Conservation (phyloP, 2,113 vertebrate species). For the Ciconia boyciana region DNA sequence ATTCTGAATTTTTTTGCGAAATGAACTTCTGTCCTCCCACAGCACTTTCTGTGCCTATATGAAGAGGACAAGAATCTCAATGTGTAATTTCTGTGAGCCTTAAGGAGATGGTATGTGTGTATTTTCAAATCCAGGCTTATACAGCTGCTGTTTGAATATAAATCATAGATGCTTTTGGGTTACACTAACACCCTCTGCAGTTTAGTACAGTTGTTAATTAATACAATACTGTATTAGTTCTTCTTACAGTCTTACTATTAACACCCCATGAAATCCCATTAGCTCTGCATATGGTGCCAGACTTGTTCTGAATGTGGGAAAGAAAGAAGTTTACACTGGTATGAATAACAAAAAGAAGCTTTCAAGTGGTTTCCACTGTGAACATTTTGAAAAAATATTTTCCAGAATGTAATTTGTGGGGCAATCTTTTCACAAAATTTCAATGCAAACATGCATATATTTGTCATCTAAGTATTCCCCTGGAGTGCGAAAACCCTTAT, state of each 20-base stretch:
- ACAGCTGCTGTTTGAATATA: constrained; percentile 18
- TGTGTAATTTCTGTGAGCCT: background rate
- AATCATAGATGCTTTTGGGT: constrained; percentile 30
- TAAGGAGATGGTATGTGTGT: background rate
- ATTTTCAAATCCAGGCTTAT: constrained; percentile 21
- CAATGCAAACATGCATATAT: constrained; percentile 19
- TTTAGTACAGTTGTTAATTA: constrained; percentile 57
- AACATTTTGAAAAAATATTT: constrained; percentile 19
- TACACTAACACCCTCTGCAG: constrained; percentile 18
- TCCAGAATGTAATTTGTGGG: constrained; percentile 20
- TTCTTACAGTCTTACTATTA: constrained; percentile 46
- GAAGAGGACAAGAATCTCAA: background rate
- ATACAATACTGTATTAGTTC: constrained; percentile 56
- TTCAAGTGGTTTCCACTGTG: constrained; percentile 54
- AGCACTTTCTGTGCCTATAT: background rate
- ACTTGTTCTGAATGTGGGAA: constrained; percentile 53
- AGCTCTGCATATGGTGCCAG: constrained; percentile 54
- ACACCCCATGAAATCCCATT: constrained; percentile 48
- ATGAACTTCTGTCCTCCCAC: background rate
- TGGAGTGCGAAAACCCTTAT: background rate
- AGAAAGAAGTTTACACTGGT: constrained; percentile 37
- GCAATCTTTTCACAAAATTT: constrained; percentile 37
- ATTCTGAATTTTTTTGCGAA: background rate
- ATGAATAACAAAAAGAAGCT: constrained; percentile 45
- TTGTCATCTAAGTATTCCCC: background rate